phyloP scores from a whole-genome alignment of 30 jellyfish, hydroid and myxozoan species.

The Nemopilema nomurai region DNA sequence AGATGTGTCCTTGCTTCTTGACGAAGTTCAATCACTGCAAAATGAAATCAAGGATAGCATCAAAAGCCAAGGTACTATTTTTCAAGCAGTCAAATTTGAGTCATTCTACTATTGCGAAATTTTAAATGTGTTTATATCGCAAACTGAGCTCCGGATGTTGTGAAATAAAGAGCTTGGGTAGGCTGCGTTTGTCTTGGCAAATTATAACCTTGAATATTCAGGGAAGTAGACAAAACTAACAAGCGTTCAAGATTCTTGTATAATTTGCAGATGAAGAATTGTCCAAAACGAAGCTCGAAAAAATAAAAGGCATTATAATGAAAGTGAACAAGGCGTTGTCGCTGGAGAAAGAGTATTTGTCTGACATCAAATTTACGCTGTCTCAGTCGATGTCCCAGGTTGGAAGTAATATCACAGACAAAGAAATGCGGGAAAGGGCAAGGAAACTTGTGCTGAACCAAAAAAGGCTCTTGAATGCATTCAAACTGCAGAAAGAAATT shows the following conservation, averaged over 20 bases:
- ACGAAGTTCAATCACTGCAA: conserved; percentile 43
- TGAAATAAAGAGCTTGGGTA: too few relatives aligned
- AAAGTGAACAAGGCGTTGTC: conserved; percentile 20
- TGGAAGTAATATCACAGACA: conserved; percentile 9
- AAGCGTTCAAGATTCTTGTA: background rate
- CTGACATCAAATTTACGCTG: conserved; percentile 13
- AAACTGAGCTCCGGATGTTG: too few relatives aligned
- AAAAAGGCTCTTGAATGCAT: conserved; percentile 28
- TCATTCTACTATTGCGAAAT: background rate
- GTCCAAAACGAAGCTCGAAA: conserved; percentile 1
- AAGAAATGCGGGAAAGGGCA: conserved; percentile 19
- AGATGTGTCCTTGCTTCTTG: conserved; percentile 6
- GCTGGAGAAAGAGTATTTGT: conserved; percentile 17
- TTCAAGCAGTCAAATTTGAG: background rate
- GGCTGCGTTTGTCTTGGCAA: too few relatives aligned
- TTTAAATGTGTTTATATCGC: background rate
- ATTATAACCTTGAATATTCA: too few relatives aligned
- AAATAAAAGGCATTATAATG: conserved; percentile 17
- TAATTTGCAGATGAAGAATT: background rate
- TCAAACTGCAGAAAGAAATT: conserved; percentile 27
- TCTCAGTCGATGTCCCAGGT: conserved; percentile 40
- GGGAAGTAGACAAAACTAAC: too few relatives aligned
- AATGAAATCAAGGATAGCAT: background rate
- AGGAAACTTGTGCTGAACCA: conserved; percentile 2
- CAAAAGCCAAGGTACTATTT: background rate